phyloP scores from a whole-genome alignment of 2,797 vertebrate species.

The Cacajao melanocephalus region DNA sequence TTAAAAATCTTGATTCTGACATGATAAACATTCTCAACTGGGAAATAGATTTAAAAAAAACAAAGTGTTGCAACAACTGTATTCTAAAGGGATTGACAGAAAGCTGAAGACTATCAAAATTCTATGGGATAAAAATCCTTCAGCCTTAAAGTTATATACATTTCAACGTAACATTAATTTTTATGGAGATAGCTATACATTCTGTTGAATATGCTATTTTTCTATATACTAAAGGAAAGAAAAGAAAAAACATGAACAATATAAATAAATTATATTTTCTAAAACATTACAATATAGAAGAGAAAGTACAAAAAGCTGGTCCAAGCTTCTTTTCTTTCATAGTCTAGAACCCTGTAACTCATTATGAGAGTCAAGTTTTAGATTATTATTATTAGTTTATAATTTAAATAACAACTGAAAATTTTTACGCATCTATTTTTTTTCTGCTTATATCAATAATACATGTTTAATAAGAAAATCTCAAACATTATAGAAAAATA shows the following conservation, averaged over 20 bases:
- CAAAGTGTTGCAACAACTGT: neutral
- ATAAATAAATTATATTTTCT: neutral
- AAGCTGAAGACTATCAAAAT: conserved; percentile 17
- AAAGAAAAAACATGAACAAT: neutral
- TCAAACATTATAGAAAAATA: neutral
- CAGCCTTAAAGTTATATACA: neutral
- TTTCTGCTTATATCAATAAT: neutral
- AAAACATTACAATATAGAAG: neutral
- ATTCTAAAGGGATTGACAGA: neutral
- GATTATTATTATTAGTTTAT: neutral
- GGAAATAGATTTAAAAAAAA: conserved; percentile 35
- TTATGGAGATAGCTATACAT: neutral
- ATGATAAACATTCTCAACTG: conserved; percentile 33
- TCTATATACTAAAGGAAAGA: neutral
- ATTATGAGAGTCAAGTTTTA: neutral
- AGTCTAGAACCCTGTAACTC: neutral
- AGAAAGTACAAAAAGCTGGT: neutral
- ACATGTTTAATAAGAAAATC: neutral
- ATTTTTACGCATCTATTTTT: conserved; percentile 8
- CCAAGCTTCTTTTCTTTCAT: neutral
- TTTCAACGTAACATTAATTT: neutral
- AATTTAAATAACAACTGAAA: conserved; percentile 14
- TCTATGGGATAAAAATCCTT: neutral
- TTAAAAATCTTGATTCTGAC: conserved; percentile 31
- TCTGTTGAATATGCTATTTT: neutral